Evolutionary conservation across 2,888 invertebrate species (phyloP).

Genomic region (Macaria notata): DNA sequence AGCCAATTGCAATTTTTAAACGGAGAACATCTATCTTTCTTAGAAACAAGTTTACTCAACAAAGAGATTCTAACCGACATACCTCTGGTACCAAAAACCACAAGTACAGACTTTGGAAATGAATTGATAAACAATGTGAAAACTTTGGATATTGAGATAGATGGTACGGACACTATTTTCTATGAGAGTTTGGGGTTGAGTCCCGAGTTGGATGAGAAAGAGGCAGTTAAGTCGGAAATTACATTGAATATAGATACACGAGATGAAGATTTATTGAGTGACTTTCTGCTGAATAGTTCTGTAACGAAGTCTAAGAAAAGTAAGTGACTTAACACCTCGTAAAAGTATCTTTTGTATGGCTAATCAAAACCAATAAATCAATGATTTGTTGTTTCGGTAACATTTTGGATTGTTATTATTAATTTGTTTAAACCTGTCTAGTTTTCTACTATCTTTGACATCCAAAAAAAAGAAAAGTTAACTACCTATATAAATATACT

Average conservation of each 20-base stretch:
- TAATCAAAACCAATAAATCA: no score
- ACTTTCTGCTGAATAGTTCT: no score
- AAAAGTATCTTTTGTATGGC: no score
- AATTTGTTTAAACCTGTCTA: no score
- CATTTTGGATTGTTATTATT: no score
- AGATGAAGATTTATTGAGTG: no score
- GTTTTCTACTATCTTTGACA: no score
- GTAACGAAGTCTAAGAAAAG: slow-evolving; percentile 5
- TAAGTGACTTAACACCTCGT: neutral
- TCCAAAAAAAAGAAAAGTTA: no score
- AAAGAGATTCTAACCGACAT: slow-evolving; percentile 22
- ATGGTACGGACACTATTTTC: slow-evolving; percentile 16
- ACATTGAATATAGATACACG: no score
- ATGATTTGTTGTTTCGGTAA: no score
- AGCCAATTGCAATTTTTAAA: slow-evolving; percentile 18
- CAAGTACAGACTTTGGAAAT: slow-evolving; percentile 18
- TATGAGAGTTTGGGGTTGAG: slow-evolving; percentile 17
- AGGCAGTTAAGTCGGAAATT: neutral
- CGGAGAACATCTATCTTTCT: slow-evolving; percentile 26
- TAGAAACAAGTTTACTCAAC: slow-evolving; percentile 25
- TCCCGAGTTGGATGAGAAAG: slow-evolving; percentile 14
- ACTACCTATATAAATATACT: no score
- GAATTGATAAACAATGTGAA: slow-evolving; percentile 14
- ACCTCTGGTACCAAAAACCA: slow-evolving; percentile 15
- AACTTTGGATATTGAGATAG: slow-evolving; percentile 18